A percentile compares a stretch with the other conserved stretches of the same genome.
Evolutionary conservation across 2,113 vertebrate genomes (phyloP).

Genomic region (Erinaceus europaeus): DNA sequence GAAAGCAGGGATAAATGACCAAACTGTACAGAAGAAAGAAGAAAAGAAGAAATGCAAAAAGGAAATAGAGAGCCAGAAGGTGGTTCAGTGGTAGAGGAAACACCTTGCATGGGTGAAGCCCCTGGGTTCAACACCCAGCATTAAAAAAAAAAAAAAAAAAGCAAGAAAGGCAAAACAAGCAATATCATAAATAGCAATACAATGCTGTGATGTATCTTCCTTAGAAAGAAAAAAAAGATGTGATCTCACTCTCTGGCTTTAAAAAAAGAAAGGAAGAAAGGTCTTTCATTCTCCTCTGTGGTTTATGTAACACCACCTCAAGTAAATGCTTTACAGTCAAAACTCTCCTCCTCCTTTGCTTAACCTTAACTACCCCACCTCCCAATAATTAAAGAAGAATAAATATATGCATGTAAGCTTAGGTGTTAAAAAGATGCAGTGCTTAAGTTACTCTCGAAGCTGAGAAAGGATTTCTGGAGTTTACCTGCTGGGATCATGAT

Average conservation of each 20-base stretch:
- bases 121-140: too few relatives aligned
- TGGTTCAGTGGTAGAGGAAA: too few relatives aligned
- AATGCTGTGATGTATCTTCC: too few relatives aligned
- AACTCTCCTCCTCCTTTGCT: neutral
- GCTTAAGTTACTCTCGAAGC: conserved; percentile 2
- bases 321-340: neutral
- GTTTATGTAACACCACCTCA: neutral
- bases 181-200: too few relatives aligned
- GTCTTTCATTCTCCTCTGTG: neutral
- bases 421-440: neutral
- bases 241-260: too few relatives aligned
- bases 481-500: neutral
- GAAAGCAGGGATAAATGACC: neutral
- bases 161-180: too few relatives aligned
- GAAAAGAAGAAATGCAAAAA: conserved; percentile 10
- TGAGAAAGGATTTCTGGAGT: neutral
- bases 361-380: neutral
- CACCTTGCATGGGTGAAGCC: too few relatives aligned
- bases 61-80: too few relatives aligned
- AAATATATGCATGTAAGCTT: neutral
- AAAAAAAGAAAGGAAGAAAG: conserved; percentile 23
- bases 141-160: too few relatives aligned
- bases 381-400: conserved; percentile 5
- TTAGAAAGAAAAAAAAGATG: too few relatives aligned
- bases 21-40: neutral